phyloP scores from a whole-genome alignment of 1,140 invertebrate species.

The Trypoxylus dichotomus region DNA sequence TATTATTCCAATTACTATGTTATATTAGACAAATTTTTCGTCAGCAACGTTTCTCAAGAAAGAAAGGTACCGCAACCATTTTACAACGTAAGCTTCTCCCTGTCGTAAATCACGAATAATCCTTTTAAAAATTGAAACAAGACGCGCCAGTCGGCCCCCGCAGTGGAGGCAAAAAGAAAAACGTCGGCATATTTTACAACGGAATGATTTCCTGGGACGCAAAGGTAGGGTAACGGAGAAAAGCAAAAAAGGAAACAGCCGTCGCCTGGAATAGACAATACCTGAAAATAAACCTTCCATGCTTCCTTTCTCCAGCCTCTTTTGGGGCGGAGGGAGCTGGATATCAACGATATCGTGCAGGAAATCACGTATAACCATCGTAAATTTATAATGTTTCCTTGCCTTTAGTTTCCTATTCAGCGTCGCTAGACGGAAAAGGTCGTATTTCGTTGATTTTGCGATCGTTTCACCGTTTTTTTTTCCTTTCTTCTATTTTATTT shows the following conservation, averaged over 20 bases:
- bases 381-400: conserved; percentile 7
- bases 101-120: conserved; percentile 7
- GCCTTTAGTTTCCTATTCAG: neutral
- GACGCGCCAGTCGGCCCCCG: neutral
- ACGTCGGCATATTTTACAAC: conserved; percentile 9
- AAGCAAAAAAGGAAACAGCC: neutral
- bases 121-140: conserved; percentile 23
- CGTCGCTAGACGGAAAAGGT: neutral
- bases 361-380: conserved; percentile 17
- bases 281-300: conserved; percentile 12
- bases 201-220: neutral
- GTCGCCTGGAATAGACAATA: neutral
- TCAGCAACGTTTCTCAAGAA: too few species aligned
- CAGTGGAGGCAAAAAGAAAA: neutral
- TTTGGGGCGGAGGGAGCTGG: neutral
- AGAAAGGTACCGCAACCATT: neutral
- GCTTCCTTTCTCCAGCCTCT: neutral
- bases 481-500: neutral
- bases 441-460: neutral
- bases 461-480: neutral
- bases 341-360: neutral
- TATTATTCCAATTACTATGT: too few species aligned
- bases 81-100: neutral
- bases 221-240: neutral
- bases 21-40: too few species aligned